Conservation (phyloP, 2,888 invertebrate genomes). For the Eupeodes latifasciatus region DNA sequence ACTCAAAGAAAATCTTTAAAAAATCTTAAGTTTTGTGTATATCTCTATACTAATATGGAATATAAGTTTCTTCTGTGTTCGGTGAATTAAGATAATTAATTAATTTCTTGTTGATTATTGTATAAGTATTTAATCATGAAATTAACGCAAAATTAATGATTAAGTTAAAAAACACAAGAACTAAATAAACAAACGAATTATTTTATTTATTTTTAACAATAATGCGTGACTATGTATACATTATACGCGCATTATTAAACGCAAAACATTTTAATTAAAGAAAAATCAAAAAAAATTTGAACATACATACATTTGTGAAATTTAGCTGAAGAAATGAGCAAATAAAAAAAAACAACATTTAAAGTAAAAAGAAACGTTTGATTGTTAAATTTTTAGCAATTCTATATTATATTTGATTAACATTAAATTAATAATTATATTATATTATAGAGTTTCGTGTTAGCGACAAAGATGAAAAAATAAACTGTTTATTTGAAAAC, state of each 20-base stretch:
- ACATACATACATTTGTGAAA: constrained; percentile 52
- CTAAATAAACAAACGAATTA: constrained; percentile 57
- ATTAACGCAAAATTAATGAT: constrained; percentile 31
- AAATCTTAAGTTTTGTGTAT: constrained; percentile 30
- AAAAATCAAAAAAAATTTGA: constrained; percentile 41
- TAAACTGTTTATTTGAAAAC: constrained; percentile 38
- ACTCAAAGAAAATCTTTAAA: constrained; percentile 12
- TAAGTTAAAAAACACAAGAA: constrained; percentile 25
- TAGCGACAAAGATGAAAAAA: constrained; percentile 60
- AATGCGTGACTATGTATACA: not conserved
- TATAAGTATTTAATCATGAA: constrained; percentile 59
- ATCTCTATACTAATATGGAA: constrained; percentile 22
- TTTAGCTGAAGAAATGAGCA: constrained; percentile 35
- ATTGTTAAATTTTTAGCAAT: constrained; percentile 73
- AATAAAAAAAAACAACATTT: constrained; percentile 21
- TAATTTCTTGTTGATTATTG: constrained; percentile 73
- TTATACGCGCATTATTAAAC: not conserved
- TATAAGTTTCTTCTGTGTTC: constrained; percentile 46
- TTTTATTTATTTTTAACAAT: constrained; percentile 52
- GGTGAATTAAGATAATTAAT: constrained; percentile 11
- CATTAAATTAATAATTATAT: constrained; percentile 68
- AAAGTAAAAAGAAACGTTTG: constrained; percentile 53
- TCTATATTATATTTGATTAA: constrained; percentile 71
- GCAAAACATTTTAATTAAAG: constrained; percentile 31
- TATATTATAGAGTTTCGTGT: constrained; percentile 70